phyloP scores from a whole-genome alignment of 2,797 vertebrate genomes.

The Danio tinwini region DNA sequence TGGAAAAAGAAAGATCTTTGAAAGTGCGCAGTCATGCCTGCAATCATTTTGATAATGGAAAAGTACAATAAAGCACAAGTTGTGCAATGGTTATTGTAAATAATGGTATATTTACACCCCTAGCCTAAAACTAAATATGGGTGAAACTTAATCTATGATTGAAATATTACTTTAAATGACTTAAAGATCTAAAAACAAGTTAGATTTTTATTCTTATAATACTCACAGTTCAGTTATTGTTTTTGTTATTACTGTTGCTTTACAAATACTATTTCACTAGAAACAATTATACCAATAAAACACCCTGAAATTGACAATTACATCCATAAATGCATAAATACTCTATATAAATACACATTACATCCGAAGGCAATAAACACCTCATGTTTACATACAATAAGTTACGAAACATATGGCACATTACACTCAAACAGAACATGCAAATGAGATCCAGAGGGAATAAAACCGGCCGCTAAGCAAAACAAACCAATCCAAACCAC shows the following conservation, averaged over 20 bases:
- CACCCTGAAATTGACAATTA: neutral
- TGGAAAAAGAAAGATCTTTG: no score
- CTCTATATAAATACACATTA: no score
- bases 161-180: neutral
- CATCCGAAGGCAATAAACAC: neutral
- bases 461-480: neutral
- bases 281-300: neutral
- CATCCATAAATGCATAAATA: no score
- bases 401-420: slow-evolving; percentile 17
- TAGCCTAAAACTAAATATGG: neutral
- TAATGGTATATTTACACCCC: neutral
- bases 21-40: no score
- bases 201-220: neutral
- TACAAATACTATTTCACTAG: neutral
- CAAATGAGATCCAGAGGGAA: slow-evolving; percentile 26
- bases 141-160: neutral
- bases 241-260: neutral
- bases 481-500: slow-evolving; percentile 5
- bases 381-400: slow-evolving; percentile 24
- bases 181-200: neutral
- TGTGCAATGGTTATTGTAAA: neutral
- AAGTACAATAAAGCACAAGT: no score
- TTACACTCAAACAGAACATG: neutral
- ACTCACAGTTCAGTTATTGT: neutral
- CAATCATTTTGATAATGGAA: no score